phyloP scores from a whole-genome alignment of 1,140 invertebrate genomes.

The Elysia chlorotica region DNA sequence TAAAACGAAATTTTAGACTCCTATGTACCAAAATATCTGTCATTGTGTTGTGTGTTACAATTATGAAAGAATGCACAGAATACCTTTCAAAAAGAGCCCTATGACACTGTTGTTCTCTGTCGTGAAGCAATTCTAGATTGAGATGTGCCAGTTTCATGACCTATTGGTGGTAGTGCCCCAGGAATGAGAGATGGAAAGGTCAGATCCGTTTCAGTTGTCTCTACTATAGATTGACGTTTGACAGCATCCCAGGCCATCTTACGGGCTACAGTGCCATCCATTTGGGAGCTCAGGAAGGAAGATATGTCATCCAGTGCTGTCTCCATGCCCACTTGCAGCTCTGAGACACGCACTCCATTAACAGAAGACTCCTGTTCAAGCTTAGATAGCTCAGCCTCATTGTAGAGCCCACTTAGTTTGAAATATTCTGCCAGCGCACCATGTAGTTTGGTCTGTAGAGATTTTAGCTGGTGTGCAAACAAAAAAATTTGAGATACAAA shows the following conservation, averaged over 20 bases:
- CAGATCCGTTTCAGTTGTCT: not conserved
- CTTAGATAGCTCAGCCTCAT: conserved; percentile 39
- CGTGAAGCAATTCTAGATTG: not conserved
- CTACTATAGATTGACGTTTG: not conserved
- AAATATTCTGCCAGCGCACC: conserved; percentile 46
- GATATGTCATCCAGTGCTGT: conserved; percentile 42
- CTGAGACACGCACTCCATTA: conserved; percentile 39
- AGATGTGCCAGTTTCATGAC: not conserved
- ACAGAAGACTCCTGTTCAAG: conserved; percentile 39
- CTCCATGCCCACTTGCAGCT: conserved; percentile 49
- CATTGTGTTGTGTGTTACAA: too few species aligned
- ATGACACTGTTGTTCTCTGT: not conserved
- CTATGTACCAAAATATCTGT: not conserved
- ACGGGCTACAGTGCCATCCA: conserved; percentile 37
- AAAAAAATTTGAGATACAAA: too few species aligned
- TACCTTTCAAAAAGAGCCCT: too few species aligned
- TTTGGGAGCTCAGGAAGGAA: conserved; percentile 41
- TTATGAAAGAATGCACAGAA: too few species aligned
- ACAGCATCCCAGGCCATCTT: conserved; percentile 30
- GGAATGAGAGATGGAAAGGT: not conserved
- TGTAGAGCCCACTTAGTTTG: conserved; percentile 49
- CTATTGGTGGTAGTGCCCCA: not conserved
- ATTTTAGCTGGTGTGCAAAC: conserved; percentile 47
- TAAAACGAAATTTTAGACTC: not conserved
- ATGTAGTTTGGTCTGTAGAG: conserved; percentile 50